Base-by-base conservation (phyloP, 2,888 invertebrate species). In the Pyrgus malvae region DNA sequence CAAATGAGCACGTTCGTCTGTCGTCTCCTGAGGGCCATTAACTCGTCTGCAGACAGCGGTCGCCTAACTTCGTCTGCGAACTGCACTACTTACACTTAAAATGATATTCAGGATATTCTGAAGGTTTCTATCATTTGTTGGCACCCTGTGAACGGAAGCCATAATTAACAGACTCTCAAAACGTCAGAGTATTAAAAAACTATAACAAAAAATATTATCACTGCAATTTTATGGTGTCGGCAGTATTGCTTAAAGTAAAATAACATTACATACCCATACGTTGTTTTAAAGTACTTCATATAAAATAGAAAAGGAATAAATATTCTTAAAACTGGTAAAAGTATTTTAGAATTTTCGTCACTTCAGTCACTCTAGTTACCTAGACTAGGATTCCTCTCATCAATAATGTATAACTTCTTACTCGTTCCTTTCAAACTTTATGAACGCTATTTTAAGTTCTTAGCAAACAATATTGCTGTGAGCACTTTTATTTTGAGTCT, bases 11-110 rank as follows among this genome's bases (percentile, higher is more conserved):
- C 51, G 51, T 51, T 56, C 58, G 62, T 70, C 68, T 65, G 63
- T 19, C 57, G 62, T 70, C 68, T 65, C 63, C 23, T 23, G 66
- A 63, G 68, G 65, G 71, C 66, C 68, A 68, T 72, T 70, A 67
- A 63, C 62, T 64, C 56, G 70, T 70, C 69, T 69, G 57, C 40
- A 50, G 50, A 60, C 74, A 69, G 66, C 46, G 72, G 66, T 55
- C 55, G 62, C 68, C 72, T 77, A 79, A 82, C 68, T 76, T 78
- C 68, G 35, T 25, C 35, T 49, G 16, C 19, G 9, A 23, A 41
- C 33, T 49, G 33, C 45, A 49, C 41, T 48, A 48, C 48, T 6
- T n/a, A n/a, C 31, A 31, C 17, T 27, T 7, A 8, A 25, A 6
- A 19, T 27, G 42, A 42, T 21, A 23, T 8, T 46, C 19, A 17